Base-by-base conservation (phyloP, 1,140 invertebrate species). In the Bathynomus jamesi region DNA sequence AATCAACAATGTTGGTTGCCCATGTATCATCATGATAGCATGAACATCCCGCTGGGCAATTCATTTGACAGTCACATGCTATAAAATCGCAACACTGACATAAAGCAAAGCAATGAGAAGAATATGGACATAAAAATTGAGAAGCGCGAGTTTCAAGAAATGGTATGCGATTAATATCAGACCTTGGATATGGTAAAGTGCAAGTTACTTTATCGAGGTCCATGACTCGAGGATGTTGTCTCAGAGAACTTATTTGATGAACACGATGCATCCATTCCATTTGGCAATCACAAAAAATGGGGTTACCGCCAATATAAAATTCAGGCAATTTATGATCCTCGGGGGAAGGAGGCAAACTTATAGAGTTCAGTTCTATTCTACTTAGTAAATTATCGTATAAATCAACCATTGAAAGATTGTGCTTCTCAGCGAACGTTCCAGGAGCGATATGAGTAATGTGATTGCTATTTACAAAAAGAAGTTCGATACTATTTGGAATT, bases 41-140 rank as follows among this genome's bases (percentile, higher is more conserved):
- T 3, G 81, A 80, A 67, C 80, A 81, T 63, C 82, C 80, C 8
- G 79, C 73, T 1, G 82, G 82, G 71, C 82, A 83, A 4, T 76
- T 81, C 82, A 83, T 83, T 78, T 83, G 74, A 63, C 93, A 95
- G 84, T 95, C 93, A 84, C 94, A 96, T 65, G 93, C 92, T 81
- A 95, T 93, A 82, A 94, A 95, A 82, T 95, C 93, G 82, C 94
- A 96, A 84, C 94, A 96, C 80, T 95, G 92, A 79, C 94, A 95
- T 53, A 95, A 85, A 3, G 92, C 89, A 81, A 95, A 95, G 83
- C 94, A 96, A 79, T 95, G 94, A 8, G 91, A 91, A 82, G 93
- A 91, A 83, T 96, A 96, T 62, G 89, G 88, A 84, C 94, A 96
- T 63, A 96, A 85, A 83, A 96, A 96, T 82, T 95, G 92, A 68